Conservation (phyloP, 2,797 vertebrate species). For the Rhinichthys osculus region DNA sequence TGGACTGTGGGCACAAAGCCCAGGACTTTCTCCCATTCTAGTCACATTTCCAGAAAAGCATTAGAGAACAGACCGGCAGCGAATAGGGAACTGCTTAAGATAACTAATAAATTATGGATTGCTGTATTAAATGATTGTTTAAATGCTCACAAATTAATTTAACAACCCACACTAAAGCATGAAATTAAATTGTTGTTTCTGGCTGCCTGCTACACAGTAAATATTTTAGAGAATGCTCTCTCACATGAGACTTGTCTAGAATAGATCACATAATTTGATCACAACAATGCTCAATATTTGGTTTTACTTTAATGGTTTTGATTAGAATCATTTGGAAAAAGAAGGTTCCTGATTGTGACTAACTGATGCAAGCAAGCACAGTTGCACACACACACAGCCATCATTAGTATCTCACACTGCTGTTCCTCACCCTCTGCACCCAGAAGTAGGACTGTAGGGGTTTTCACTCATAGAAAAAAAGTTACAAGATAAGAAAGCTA, state of each 20-base stretch:
- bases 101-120: constrained; percentile 35
- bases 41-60: constrained; percentile 14
- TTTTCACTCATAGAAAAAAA: constrained; percentile 23
- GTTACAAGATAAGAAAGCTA: neutral
- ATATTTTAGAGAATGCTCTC: constrained; percentile 24
- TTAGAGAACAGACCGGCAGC: constrained; percentile 1
- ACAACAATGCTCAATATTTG: neutral
- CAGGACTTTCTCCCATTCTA: constrained; percentile 15
- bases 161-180: constrained; percentile 25
- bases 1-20: constrained; percentile 3
- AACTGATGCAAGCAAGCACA: neutral
- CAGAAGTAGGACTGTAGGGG: constrained; percentile 4
- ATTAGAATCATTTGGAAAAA: neutral
- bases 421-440: constrained; percentile 14
- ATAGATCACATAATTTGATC: neutral
- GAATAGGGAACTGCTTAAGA: constrained; percentile 26
- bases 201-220: constrained; percentile 28
- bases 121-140: constrained; percentile 23
- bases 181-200: constrained; percentile 34
- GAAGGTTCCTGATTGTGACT: neutral
- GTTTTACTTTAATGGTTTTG: neutral
- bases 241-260: constrained; percentile 12
- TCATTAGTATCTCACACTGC: constrained; percentile 50
- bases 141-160: constrained; percentile 2
- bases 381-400: neutral